Evolutionary conservation across 2,888 invertebrate genomes (phyloP).

Genomic region (Yponomeuta cagnagella): DNA sequence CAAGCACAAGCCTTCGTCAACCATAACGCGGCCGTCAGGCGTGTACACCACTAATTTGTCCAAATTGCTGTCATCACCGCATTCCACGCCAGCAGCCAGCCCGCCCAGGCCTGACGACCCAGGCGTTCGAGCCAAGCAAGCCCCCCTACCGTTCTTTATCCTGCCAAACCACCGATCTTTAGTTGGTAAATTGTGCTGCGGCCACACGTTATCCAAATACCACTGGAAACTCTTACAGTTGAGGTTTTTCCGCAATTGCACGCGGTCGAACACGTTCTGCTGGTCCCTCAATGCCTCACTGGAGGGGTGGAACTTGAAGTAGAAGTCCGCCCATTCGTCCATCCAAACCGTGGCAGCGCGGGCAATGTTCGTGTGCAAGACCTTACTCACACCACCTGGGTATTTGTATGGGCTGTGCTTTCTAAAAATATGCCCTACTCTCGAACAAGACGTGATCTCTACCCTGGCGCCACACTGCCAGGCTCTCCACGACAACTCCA

Average conservation of each 20-base stretch:
- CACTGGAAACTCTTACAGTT: constrained; percentile 92
- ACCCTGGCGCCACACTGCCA: constrained; percentile 97
- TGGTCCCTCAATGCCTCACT: constrained; percentile 74
- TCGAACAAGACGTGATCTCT: constrained; percentile 93
- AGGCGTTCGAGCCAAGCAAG: constrained; percentile 56
- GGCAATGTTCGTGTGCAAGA: constrained; percentile 93
- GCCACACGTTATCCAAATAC: constrained; percentile 97
- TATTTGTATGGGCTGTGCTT: constrained; percentile 96
- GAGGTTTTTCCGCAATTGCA: constrained; percentile 81
- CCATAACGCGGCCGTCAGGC: constrained; percentile 84
- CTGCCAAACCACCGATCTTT: constrained; percentile 92
- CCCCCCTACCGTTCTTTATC: constrained; percentile 75
- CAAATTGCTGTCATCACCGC: constrained; percentile 75
- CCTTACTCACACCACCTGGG: constrained; percentile 91
- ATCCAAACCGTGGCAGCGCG: constrained; percentile 98
- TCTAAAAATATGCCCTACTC: constrained; percentile 95
- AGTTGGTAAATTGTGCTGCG: constrained; percentile 95
- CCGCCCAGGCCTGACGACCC: constrained; percentile 82
- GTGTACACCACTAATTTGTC: constrained; percentile 85
- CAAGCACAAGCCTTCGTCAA: constrained; percentile 90
- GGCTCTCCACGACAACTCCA: constrained; percentile 96
- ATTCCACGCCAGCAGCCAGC: constrained; percentile 79
- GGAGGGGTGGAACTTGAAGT: constrained; percentile 88
- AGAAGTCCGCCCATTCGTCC: constrained; percentile 97
- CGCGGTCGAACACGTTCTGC: constrained; percentile 78